A percentile compares a stretch with the other conserved stretches of the same genome.
Conservation (phyloP, 1,140 invertebrate species). For the Ceratina calcarata region DNA sequence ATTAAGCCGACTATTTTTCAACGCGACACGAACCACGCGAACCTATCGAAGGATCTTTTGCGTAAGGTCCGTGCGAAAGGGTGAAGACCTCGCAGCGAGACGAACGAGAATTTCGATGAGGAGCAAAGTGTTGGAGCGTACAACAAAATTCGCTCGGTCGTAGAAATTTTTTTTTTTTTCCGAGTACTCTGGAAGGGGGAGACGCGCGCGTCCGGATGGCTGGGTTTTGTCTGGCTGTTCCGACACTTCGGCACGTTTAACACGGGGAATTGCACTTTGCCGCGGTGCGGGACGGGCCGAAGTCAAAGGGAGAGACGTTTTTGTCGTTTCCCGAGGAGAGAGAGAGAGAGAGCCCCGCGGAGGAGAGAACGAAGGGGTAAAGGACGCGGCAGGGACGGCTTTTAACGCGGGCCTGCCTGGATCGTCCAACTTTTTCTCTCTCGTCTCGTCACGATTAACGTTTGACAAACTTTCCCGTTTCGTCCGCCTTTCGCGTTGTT, state of each 20-base stretch:
- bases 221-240: neutral
- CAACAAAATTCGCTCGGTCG: no score
- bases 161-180: no score
- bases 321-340: conserved; percentile 9
- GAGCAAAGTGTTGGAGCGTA: no score
- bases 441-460: no score
- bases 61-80: no score
- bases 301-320: conserved; percentile 39
- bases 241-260: conserved; percentile 40
- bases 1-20: conserved; percentile 62
- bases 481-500: neutral
- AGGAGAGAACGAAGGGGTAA: neutral
- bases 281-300: neutral
- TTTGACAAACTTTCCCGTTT: no score
- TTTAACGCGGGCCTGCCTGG: neutral
- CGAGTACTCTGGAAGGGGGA: no score
- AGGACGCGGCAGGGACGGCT: neutral
- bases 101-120: no score
- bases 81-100: no score
- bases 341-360: neutral
- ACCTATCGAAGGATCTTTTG: no score
- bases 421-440: no score
- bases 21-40: conserved; percentile 27
- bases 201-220: no score
- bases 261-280: conserved; percentile 26